Evolutionary conservation across 2,113 vertebrate species (phyloP).

Genomic region (Sturnus vulgaris): DNA sequence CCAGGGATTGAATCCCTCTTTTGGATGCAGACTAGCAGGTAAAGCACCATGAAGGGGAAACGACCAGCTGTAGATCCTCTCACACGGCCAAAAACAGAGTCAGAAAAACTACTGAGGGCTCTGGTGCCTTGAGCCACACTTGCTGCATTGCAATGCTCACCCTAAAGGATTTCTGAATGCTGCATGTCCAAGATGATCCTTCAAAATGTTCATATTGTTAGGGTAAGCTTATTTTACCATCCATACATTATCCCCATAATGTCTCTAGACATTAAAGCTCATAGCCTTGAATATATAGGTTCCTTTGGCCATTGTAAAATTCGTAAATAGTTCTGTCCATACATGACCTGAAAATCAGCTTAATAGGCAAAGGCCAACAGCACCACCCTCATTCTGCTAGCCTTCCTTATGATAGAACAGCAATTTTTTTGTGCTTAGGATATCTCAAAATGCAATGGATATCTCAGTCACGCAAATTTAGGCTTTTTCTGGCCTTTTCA

Average conservation of each 20-base stretch:
- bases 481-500: neutral
- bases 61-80: accelerated
- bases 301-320: neutral
- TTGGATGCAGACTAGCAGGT: neutral
- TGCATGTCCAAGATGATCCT: neutral
- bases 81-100: neutral
- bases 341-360: neutral
- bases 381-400: neutral
- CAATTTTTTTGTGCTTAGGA: neutral
- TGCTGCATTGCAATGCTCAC: neutral
- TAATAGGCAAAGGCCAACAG: neutral
- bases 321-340: neutral
- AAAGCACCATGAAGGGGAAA: neutral
- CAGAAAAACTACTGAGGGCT: neutral
- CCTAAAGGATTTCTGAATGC: neutral
- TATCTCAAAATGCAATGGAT: neutral
- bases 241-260: neutral
- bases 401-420: neutral
- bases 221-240: neutral
- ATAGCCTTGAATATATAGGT: neutral
- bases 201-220: neutral
- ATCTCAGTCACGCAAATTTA: neutral
- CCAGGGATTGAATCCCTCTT: neutral
- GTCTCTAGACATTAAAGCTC: neutral
- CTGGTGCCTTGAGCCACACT: neutral